A percentile compares a stretch with the other conserved stretches of the same genome.
phyloP scores from a whole-genome alignment of 1,140 invertebrate species.

The Heterodera schachtii region DNA sequence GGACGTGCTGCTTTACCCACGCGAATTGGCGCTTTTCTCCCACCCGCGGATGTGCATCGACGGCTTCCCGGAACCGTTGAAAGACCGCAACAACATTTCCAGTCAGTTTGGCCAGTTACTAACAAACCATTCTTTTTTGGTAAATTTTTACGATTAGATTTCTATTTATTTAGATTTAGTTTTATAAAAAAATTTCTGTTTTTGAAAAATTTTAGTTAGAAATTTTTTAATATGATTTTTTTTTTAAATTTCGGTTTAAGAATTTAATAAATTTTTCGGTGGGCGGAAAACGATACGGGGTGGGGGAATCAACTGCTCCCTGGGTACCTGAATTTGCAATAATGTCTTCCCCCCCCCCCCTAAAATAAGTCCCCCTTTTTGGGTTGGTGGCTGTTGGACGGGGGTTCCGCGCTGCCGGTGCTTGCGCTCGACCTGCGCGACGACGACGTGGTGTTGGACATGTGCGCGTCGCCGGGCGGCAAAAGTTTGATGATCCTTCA shows the following conservation, averaged over 20 bases:
- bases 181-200: too few relatives aligned
- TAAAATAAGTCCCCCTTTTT: slow-evolving; percentile 18
- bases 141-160: slow-evolving; percentile 14
- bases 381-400: slow-evolving; percentile 79
- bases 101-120: slow-evolving; percentile 32
- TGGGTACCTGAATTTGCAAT: neutral
- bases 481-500: slow-evolving; percentile 87
- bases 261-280: too few relatives aligned
- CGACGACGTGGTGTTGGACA: slow-evolving; percentile 81
- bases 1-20: slow-evolving; percentile 71
- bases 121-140: neutral
- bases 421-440: slow-evolving; percentile 80
- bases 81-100: slow-evolving; percentile 50
- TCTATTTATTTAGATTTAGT: slow-evolving; percentile 12
- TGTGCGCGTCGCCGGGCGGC: slow-evolving; percentile 94
- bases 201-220: too few relatives aligned
- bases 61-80: slow-evolving; percentile 58
- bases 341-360: neutral
- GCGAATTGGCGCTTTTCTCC: slow-evolving; percentile 77
- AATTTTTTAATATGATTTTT: too few relatives aligned
- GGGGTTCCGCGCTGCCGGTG: slow-evolving; percentile 83
- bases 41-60: slow-evolving; percentile 76
- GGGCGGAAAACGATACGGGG: too few relatives aligned
- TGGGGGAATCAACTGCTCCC: too few relatives aligned
- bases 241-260: too few relatives aligned